Evolutionary conservation across 2,797 vertebrate species (phyloP), one percentile per base, ranked within the genome.

Genomic region (Aeoliscus strigatus): DNA sequence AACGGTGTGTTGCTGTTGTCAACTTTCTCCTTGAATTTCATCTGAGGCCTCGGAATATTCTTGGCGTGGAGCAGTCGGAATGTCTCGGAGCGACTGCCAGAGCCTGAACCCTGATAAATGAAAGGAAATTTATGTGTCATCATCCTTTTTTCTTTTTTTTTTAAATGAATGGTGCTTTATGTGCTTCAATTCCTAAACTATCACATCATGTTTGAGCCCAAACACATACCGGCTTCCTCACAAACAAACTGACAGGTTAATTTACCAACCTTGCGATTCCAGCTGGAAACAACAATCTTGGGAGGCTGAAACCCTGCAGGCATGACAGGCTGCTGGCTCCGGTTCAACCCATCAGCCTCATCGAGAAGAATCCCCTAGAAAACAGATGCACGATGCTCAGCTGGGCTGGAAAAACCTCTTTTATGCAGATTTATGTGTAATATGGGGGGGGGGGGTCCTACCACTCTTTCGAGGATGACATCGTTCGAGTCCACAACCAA

Each of bases 1-100:
- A 97, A 97, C 0, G 95, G 96, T 0, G 91, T 94, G 77, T 98
- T 99, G 81, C 91, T 94, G 81, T 98, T 98, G 80, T 99, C 94
- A 1, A 96, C 79, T 64, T 92, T 97, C 29, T 97, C 94, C 29
- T 72, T 92, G 70, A 99, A 99, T 69, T 83, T 94, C 14, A 99
- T 78, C 77, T 99, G 96, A 4, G 96, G 96, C 23, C 96, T 87
- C 24, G 79, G 31, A 18, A 97, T 84, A 47, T 99, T 99, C 83
- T 93, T 97, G 47, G 95, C 94, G 0, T 97, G 94, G 40, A 98
- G 89, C 37, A 99, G 82, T 6, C 87, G 87, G 73, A 94, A 98
- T 0, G 90, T 98, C 84, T 92, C 91, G 0, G 87, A 70, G 4
- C 82, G 89, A 18, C 71, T 28, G 47, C 75, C 83, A 28, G 78